phyloP scores from a whole-genome alignment of 2,888 invertebrate genomes.

The Rosalia funebris region DNA sequence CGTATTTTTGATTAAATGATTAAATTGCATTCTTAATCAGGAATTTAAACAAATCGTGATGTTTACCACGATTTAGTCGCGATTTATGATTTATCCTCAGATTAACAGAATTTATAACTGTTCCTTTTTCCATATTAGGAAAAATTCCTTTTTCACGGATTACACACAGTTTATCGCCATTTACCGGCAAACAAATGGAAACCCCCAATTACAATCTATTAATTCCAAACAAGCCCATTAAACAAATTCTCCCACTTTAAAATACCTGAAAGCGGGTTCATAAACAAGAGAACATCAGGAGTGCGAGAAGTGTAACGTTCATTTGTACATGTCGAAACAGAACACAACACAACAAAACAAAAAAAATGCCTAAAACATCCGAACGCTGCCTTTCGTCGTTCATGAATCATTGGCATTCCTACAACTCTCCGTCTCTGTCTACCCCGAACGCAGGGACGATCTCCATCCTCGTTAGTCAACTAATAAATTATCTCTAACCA shows the following conservation, averaged over 20 bases:
- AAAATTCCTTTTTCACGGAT: no score
- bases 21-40: no score
- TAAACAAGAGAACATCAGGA: slow-evolving; percentile 58
- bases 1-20: no score
- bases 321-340: slow-evolving; percentile 63
- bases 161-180: slow-evolving; percentile 6
- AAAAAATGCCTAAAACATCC: slow-evolving; percentile 61
- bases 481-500: slow-evolving; percentile 62
- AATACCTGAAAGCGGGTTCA: slow-evolving; percentile 49
- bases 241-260: slow-evolving; percentile 44
- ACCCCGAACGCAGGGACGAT: slow-evolving; percentile 19
- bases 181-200: slow-evolving; percentile 37
- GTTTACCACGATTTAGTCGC: no score
- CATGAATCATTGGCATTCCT: slow-evolving; percentile 64
- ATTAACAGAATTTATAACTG: background rate
- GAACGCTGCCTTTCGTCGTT: slow-evolving; percentile 64
- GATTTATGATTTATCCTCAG: no score
- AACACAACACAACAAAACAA: slow-evolving; percentile 59
- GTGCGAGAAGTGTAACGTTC: slow-evolving; percentile 63
- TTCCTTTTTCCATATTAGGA: background rate
- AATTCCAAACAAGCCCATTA: slow-evolving; percentile 40
- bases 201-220: slow-evolving; percentile 46
- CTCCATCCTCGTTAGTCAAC: slow-evolving; percentile 44
- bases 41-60: no score
- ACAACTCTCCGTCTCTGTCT: slow-evolving; percentile 44